Conservation (phyloP, 2,113 vertebrate species). For the Python bivittatus region DNA sequence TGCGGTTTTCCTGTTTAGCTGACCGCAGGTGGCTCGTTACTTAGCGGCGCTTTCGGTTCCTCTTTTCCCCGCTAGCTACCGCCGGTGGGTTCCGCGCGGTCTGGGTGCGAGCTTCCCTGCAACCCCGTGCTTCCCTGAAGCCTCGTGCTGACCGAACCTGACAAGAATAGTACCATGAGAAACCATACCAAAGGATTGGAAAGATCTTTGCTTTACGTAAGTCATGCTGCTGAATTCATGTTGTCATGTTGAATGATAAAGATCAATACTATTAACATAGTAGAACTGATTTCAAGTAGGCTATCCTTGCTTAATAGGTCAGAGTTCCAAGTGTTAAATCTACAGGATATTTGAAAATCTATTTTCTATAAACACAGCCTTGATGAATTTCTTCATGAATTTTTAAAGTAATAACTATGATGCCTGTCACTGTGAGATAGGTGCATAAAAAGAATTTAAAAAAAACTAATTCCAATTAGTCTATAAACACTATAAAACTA, state of each 20-base stretch:
- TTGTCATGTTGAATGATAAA: not conserved
- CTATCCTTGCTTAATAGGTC: not conserved
- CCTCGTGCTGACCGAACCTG: no score
- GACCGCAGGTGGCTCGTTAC: no score
- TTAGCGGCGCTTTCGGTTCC: no score
- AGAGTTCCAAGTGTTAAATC: not conserved
- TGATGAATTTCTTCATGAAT: not conserved
- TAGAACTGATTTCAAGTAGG: no score
- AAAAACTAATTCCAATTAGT: not conserved
- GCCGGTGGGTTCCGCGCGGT: no score
- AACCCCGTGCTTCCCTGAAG: no score
- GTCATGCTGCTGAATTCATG: not conserved
- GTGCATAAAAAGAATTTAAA: not conserved
- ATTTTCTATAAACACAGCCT: not conserved
- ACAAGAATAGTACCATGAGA: constrained; percentile 1
- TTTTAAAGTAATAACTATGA: not conserved
- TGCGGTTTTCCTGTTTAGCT: no score
- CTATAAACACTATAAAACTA: not conserved
- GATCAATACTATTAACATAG: not conserved
- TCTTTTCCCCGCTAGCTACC: no score
- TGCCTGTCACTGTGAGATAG: not conserved
- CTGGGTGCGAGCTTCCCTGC: no score
- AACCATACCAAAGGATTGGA: not conserved
- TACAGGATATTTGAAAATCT: not conserved
- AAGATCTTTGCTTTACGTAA: not conserved